Evolutionary conservation across 2,113 vertebrate genomes (phyloP), one percentile per base, ranked within the genome.

Genomic region (Austrofundulus limnaeus): DNA sequence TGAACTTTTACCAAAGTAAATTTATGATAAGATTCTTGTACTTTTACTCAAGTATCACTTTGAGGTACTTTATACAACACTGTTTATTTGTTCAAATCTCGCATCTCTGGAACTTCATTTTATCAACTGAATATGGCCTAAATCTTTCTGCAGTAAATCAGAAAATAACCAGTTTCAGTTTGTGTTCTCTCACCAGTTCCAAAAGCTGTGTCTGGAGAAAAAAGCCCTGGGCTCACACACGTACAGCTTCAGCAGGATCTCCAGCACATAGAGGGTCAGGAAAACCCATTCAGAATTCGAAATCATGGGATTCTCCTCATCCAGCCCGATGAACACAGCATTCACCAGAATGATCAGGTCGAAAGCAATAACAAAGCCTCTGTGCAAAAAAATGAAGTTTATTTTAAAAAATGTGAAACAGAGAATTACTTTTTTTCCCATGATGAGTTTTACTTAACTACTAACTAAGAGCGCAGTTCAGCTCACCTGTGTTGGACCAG

Each of bases 191-290:
- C 75, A 97, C 96, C 96, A 97, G 89, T 98, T 98, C 96, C 96
- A 98, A 89, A 97, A 98, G 74, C 92, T 92, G 70, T 92, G 94
- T 62, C 70, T 92, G 77, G 92, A 91, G 39, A 95, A 97, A 72
- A 96, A 97, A 0, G 83, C 79, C 14, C 92, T 85, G 0, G 95
- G 96, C 66, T 98, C 95, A 0, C 93, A 93, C 0, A 93, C 93
- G 79, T 96, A 98, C n/a, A 97, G 85, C 75, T 98, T 98, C 28
- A 98, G 89, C 37, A 98, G 87, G 65, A 98, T 95, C 90, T 98
- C 95, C 2, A 93, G 42, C 21, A 96, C n/a, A 45, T 98, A 98
- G 1, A 97, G 88, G 6, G 84, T 70, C 39, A 98, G 93, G 64
- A 98, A 98, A 2, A 82, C 88, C 96, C 97, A 98, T 59, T 97